These are phyloP conservation scores for Gastracanthus pulcherrimus DNA, from an alignment of 2,888 invertebrate genomes.

Conservation along the genomic window DNA sequence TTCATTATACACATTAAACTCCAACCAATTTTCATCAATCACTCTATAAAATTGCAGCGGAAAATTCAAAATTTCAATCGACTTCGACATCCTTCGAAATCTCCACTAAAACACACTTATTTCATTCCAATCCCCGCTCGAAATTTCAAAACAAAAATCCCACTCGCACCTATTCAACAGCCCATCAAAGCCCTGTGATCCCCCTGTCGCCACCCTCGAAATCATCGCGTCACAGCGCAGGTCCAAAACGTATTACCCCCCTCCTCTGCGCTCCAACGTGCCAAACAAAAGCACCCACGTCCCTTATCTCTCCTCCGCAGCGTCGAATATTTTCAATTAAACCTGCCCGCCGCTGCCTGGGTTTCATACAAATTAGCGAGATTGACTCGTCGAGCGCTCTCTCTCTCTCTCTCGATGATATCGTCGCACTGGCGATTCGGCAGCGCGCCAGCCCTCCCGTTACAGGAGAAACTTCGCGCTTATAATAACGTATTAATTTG, in stretches of 20 bases:
- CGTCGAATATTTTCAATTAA: constrained; percentile 50
- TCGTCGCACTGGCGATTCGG: too few species aligned
- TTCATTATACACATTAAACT: too few species aligned
- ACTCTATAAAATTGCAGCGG: too few species aligned
- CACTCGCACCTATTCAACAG: neutral
- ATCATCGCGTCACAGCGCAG: neutral
- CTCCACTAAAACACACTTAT: too few species aligned
- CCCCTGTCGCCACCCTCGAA: too few species aligned
- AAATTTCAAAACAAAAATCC: too few species aligned
- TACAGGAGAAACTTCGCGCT: constrained; percentile 67
- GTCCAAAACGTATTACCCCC: neutral
- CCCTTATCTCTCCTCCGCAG: constrained; percentile 34
- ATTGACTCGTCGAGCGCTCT: constrained; percentile 54
- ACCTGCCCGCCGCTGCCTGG: constrained; percentile 10
- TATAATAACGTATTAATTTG: constrained; percentile 74
- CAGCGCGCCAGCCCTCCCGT: constrained; percentile 69
- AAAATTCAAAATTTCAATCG: too few species aligned
- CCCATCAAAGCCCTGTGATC: neutral
- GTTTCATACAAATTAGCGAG: constrained; percentile 41
- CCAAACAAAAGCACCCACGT: constrained; percentile 14
- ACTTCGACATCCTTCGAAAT: too few species aligned
- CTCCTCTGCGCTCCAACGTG: neutral
- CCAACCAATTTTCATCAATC: too few species aligned
- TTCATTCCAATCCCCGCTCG: too few species aligned
- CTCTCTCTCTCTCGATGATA: too few species aligned